Conservation (phyloP, 1,140 invertebrate species). For the Aporrectodea caliginosa region DNA sequence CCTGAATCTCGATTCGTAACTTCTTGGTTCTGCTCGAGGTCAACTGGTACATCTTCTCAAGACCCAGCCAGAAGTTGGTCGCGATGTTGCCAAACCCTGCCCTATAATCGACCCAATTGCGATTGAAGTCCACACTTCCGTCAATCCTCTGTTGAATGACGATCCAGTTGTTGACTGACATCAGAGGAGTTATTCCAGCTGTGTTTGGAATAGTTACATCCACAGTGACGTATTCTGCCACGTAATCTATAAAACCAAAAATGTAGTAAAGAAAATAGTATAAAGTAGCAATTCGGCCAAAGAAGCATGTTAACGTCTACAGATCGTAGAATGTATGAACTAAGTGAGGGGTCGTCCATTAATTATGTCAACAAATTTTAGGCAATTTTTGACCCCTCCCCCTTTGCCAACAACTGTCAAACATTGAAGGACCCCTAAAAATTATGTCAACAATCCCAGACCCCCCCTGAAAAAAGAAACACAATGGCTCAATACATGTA, state of each 20-base stretch:
- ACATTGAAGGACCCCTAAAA: too few relatives aligned
- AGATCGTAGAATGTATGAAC: too few relatives aligned
- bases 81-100: conserved; percentile 46
- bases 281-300: too few relatives aligned
- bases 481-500: too few relatives aligned
- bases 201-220: not conserved
- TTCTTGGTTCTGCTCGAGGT: not conserved
- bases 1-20: conserved; percentile 12
- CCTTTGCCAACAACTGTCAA: too few relatives aligned
- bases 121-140: conserved; percentile 11
- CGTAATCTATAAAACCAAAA: conserved; percentile 3
- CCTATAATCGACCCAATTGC: conserved; percentile 20
- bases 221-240: not conserved
- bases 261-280: too few relatives aligned
- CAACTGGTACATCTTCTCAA: conserved; percentile 18
- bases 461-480: too few relatives aligned
- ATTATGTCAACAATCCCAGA: too few relatives aligned
- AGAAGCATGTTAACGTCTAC: too few relatives aligned
- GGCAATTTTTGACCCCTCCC: too few relatives aligned
- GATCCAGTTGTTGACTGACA: conserved; percentile 61
- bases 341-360: too few relatives aligned
- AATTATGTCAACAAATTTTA: too few relatives aligned
- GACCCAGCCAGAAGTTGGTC: conserved; percentile 18
- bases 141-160: conserved; percentile 64
- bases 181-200: not conserved